Evolutionary conservation across 2,113 vertebrate species (phyloP).

Genomic region (Pristiophorus japonicus): DNA sequence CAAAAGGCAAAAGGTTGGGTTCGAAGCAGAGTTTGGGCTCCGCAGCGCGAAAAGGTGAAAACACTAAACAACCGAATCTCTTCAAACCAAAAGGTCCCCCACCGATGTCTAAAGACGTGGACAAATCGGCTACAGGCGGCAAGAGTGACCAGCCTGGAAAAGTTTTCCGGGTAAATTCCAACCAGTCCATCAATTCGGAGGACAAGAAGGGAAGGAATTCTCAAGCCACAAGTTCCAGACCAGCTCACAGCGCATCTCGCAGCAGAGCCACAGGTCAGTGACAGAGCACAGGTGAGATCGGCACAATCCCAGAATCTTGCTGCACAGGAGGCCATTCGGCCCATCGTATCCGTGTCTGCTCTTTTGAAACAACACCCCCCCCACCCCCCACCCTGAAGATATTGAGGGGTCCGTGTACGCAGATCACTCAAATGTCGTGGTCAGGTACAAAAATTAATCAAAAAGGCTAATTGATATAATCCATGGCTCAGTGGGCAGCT

Average conservation of each 20-base stretch:
- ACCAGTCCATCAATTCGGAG: constrained; percentile 46
- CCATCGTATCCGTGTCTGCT: not conserved
- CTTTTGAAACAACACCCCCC: not conserved
- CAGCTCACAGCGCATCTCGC: not conserved
- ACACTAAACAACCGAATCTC: fast-evolving
- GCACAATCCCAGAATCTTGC: not conserved
- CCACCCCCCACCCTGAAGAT: no score
- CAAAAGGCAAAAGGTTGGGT: constrained; percentile 53
- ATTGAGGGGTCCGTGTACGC: not conserved
- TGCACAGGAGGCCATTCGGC: no score
- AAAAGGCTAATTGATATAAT: no score
- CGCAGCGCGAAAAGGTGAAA: not conserved
- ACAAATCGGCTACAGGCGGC: not conserved
- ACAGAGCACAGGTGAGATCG: constrained; percentile 45
- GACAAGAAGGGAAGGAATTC: constrained; percentile 45
- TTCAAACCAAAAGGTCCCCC: constrained; percentile 51
- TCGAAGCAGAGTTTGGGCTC: constrained; percentile 38
- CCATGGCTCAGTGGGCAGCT: no score
- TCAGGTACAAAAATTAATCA: not conserved
- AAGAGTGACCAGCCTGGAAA: constrained; percentile 38
- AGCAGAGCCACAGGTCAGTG: not conserved
- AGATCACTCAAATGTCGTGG: not conserved
- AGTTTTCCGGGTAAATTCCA: constrained; percentile 44
- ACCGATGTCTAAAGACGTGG: constrained; percentile 39
- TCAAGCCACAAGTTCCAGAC: constrained; percentile 44